A percentile compares a stretch with the other conserved stretches of the same genome.
Conservation (phyloP, 2,888 invertebrate species). For the Lepeophtheirus nordmannii region DNA sequence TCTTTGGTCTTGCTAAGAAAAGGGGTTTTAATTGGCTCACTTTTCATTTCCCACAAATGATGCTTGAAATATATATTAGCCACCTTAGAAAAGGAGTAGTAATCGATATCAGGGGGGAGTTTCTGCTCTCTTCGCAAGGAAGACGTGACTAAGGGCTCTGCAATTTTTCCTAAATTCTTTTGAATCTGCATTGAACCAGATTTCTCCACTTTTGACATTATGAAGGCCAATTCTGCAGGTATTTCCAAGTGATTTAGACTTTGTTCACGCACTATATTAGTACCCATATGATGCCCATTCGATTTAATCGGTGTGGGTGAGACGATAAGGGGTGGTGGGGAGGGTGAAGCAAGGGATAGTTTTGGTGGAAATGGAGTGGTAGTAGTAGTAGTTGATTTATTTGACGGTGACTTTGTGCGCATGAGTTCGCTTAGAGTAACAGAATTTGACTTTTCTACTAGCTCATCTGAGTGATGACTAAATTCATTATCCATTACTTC, state of each 20-base stretch:
- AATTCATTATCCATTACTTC: not conserved
- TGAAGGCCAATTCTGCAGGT: constrained; percentile 83
- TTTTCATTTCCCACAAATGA: constrained; percentile 50
- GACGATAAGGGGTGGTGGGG: too few relatives aligned
- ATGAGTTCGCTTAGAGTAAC: not conserved
- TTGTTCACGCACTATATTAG: not conserved
- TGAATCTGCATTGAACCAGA: not conserved
- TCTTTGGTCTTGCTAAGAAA: constrained; percentile 77
- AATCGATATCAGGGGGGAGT: constrained; percentile 68
- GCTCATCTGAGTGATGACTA: not conserved
- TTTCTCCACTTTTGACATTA: constrained; percentile 16
- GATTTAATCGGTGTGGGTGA: too few relatives aligned
- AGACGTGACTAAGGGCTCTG: not conserved
- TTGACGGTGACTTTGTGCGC: not conserved
- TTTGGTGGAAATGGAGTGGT: too few relatives aligned
- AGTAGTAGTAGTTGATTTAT: too few relatives aligned
- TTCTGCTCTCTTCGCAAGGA: constrained; percentile 21
- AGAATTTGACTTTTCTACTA: not conserved
- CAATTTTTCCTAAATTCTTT: constrained; percentile 16
- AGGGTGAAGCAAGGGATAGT: too few relatives aligned
- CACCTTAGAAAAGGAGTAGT: constrained; percentile 84
- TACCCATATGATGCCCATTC: too few relatives aligned
- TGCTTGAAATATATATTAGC: constrained; percentile 84
- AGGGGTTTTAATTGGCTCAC: constrained; percentile 78
- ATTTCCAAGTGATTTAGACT: constrained; percentile 64